These are phyloP conservation scores for Aegotheles bennettii DNA, from an alignment of 2,113 vertebrate species.

Conservation along the genomic window DNA sequence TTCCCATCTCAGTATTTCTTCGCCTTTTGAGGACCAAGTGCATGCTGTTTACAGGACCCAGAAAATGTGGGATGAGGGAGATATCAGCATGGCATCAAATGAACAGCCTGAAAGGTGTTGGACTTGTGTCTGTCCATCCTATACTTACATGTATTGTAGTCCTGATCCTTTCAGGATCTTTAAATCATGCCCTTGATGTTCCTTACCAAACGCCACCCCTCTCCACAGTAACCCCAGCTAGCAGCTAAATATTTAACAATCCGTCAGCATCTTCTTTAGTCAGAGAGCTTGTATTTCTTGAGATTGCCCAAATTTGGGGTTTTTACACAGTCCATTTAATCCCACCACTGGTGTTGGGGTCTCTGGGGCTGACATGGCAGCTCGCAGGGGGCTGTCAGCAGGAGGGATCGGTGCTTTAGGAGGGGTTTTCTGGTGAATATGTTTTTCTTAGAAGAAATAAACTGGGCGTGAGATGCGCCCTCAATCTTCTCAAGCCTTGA, in stretches of 20 bases:
- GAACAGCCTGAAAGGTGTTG: background rate
- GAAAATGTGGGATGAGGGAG: background rate
- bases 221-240: background rate
- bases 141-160: background rate
- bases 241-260: background rate
- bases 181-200: background rate
- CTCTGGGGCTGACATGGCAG: background rate
- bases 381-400: background rate
- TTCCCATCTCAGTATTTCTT: background rate
- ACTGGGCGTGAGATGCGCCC: background rate
- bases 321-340: background rate
- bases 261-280: background rate
- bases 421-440: background rate
- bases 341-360: background rate
- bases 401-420: background rate
- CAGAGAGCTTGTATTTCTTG: background rate
- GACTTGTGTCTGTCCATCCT: background rate
- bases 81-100: background rate
- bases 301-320: background rate
- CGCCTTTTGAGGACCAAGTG: background rate
- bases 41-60: background rate
- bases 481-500: background rate
- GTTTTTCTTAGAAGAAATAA: background rate
- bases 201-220: background rate
- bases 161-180: background rate